These are phyloP conservation scores for Tenodera sinensis DNA, from an alignment of 2,888 invertebrate genomes.

Conservation along the genomic window DNA sequence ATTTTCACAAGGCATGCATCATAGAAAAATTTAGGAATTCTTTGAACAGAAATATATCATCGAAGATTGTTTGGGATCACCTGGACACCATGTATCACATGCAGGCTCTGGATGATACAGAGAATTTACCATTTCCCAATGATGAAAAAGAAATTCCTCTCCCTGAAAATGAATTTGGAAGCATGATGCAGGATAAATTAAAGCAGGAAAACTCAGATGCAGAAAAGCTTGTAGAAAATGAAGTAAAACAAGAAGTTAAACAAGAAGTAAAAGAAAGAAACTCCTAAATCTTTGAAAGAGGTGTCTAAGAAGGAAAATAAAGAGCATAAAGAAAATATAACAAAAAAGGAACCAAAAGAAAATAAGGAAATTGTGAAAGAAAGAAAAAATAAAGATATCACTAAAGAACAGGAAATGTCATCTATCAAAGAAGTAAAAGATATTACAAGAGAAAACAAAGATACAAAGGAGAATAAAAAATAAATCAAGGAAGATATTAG, in stretches of 20 bases:
- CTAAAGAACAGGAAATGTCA: slow-evolving; percentile 21
- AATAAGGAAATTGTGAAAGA: slow-evolving; percentile 23
- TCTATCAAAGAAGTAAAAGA: slow-evolving; percentile 18
- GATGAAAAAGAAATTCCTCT: slow-evolving; percentile 54
- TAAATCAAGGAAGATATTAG: slow-evolving; percentile 17
- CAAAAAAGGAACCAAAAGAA: slow-evolving; percentile 23
- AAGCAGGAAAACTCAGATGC: slow-evolving; percentile 32
- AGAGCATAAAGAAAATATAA: slow-evolving; percentile 8
- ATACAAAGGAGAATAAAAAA: slow-evolving; percentile 8
- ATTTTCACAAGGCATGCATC: slow-evolving; percentile 70
- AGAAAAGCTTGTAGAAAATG: slow-evolving; percentile 15
- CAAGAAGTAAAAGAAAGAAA: slow-evolving; percentile 9
- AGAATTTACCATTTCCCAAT: slow-evolving; percentile 61
- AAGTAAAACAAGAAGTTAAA: too few species aligned
- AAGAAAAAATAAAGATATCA: slow-evolving; percentile 23
- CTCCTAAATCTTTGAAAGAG: neutral
- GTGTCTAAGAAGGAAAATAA: slow-evolving; percentile 20
- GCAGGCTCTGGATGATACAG: slow-evolving; percentile 60
- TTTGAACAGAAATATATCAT: slow-evolving; percentile 59
- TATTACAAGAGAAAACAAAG: slow-evolving; percentile 17
- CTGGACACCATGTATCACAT: slow-evolving; percentile 64
- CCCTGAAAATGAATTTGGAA: slow-evolving; percentile 56
- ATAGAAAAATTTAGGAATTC: slow-evolving; percentile 66
- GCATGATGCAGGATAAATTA: slow-evolving; percentile 51
- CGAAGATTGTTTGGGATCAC: slow-evolving; percentile 66